Evolutionary conservation across 2,113 vertebrate genomes (phyloP).

Genomic region (Pachycephala philippinensis): DNA sequence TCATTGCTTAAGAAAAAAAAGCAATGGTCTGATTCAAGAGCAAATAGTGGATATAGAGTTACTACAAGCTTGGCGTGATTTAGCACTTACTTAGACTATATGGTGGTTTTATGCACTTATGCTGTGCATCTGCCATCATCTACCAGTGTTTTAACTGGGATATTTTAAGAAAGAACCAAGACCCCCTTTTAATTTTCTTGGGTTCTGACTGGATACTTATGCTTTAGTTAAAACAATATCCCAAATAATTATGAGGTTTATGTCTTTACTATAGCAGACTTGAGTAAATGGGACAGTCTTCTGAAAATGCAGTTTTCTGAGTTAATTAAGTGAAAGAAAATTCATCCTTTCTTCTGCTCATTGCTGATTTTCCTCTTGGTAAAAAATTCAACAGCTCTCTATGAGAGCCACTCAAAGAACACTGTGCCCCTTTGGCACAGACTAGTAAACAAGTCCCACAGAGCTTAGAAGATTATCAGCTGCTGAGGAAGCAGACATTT

Average conservation of each 20-base stretch:
- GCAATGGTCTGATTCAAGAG: neutral
- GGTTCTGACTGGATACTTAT: neutral
- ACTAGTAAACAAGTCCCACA: slow-evolving; percentile 14
- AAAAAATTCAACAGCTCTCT: slow-evolving; percentile 2
- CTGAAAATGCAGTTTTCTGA: neutral
- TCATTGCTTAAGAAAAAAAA: neutral
- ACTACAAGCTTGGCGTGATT: neutral
- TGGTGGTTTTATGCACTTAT: neutral
- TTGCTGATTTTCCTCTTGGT: neutral
- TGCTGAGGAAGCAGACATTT: slow-evolving; percentile 56
- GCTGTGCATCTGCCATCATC: neutral
- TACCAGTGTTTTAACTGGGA: neutral
- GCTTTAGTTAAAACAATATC: neutral
- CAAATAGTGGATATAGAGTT: neutral
- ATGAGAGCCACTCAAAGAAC: neutral
- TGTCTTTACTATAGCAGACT: neutral
- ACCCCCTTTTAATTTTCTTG: neutral
- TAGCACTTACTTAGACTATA: neutral
- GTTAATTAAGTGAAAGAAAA: neutral
- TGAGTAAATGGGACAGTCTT: neutral
- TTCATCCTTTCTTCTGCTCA: neutral
- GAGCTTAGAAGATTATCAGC: slow-evolving; percentile 30
- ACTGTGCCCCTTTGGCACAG: neutral
- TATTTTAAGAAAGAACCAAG: neutral
- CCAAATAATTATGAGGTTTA: neutral